Evolutionary conservation across 1,140 invertebrate species (phyloP), one percentile per base, ranked within the genome.

Genomic region (Monomorium pharaonis): DNA sequence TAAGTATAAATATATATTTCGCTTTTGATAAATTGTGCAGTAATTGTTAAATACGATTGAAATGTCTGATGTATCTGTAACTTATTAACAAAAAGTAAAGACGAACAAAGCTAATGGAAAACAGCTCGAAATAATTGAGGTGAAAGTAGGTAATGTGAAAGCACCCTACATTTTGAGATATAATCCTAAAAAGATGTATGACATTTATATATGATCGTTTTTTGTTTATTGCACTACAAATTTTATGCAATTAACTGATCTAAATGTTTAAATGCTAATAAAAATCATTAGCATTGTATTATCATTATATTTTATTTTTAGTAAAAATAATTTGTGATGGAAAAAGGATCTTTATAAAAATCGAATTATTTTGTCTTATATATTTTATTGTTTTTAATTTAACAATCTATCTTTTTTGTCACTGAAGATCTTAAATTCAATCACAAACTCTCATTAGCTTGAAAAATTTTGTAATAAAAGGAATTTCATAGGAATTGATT

Each of bases 61-160:
- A 33, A n/a, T n/a, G 3, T 37, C 9, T 63, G 1, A 33, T 37
- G 12, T 4, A 7, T 14, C 10, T 60, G 27, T 27, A n/a, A n/a
- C n/a, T 54, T 54, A 54, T 12, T 21, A 18, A 65, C 2, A 65
- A 65, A 65, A 42, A 65, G 7, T 9, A 24, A 69, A n/a, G 9
- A 49, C 37, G 2, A 65, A 24, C 4, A 2, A 69, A 80, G 12
- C 0, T 0, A 54, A 54, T 16, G 24, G n/a, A 60, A 60, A 62
- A 47, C 9, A 16, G 67, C 2, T 12, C 7, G 14, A 70, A 51
- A 51, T 69, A 27, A 54, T 18, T 18, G 27, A 54, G 14, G 65
- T 81, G 30, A 81, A 81, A 81, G 47, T 70, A 70, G 63, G 77
- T 70, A 42, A 70, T 7, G 44, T 81, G 47, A 81, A 81, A 81